A percentile compares a stretch with the other conserved stretches of the same genome.
Evolutionary conservation across 92 coral and sea anemone species (phyloP).

Genomic region (Palythoa heliodiscus): DNA sequence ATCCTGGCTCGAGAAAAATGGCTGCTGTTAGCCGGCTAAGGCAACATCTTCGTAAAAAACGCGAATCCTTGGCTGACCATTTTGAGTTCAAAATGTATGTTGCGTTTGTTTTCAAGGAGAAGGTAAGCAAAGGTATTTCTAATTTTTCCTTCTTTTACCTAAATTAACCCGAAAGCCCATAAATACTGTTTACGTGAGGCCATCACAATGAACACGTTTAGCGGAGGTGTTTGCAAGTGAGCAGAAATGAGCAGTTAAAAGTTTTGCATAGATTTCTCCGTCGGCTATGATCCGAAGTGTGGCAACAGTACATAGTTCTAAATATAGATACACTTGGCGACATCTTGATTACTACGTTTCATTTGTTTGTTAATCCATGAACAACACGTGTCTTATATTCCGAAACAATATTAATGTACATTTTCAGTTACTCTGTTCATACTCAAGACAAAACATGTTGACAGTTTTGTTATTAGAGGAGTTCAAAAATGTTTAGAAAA

Average conservation of each 20-base stretch:
- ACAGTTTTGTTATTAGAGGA: too few relatives aligned
- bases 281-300: too few relatives aligned
- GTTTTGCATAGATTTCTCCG: too few relatives aligned
- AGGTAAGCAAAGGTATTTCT: slow-evolving; percentile 60
- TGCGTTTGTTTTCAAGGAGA: slow-evolving; percentile 91
- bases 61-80: slow-evolving; percentile 92
- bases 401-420: background rate
- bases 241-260: background rate
- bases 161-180: background rate
- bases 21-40: slow-evolving; percentile 73
- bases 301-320: background rate
- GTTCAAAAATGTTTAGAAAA: too few relatives aligned
- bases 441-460: background rate
- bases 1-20: slow-evolving; percentile 79
- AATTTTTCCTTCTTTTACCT: background rate
- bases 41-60: slow-evolving; percentile 77
- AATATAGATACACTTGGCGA: background rate
- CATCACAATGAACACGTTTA: background rate
- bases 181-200: background rate
- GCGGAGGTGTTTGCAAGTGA: background rate
- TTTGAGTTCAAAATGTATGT: slow-evolving; percentile 88
- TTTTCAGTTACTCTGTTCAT: too few relatives aligned
- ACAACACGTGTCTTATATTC: background rate
- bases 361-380: background rate
- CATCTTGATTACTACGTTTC: slow-evolving; percentile 9